A percentile compares a stretch with the other conserved stretches of the same genome.
These are phyloP conservation scores for Phaedon cochleariae DNA, from an alignment of 2,888 invertebrate genomes.

Conservation along the genomic window DNA sequence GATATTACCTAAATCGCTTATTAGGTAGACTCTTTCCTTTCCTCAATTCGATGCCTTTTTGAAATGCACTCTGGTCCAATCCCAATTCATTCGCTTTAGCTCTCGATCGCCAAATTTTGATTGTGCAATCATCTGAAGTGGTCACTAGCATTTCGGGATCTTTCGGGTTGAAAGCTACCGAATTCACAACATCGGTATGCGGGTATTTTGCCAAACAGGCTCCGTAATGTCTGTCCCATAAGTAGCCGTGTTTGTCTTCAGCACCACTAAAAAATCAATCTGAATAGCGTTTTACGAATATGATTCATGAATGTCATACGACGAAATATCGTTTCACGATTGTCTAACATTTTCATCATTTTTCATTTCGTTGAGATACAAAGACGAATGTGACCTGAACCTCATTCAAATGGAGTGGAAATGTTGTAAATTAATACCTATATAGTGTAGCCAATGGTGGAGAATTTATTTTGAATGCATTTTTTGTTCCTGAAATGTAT, in stretches of 20 bases:
- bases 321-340: no score
- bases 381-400: no score
- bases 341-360: no score
- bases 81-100: slow-evolving; percentile 63
- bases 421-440: no score
- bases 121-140: slow-evolving; percentile 81
- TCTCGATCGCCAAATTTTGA: slow-evolving; percentile 71
- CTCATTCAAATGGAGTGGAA: no score
- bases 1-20: slow-evolving; percentile 36
- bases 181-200: slow-evolving; percentile 83
- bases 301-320: no score
- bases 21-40: slow-evolving; percentile 29
- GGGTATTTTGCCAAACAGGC: slow-evolving; percentile 78
- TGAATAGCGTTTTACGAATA: no score
- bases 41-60: slow-evolving; percentile 62
- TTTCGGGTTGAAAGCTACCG: slow-evolving; percentile 83
- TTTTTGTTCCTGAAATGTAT: no score
- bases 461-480: no score
- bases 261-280: slow-evolving; percentile 75
- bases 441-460: no score
- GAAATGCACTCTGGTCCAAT: slow-evolving; percentile 59
- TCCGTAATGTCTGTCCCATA: slow-evolving; percentile 88
- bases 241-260: slow-evolving; percentile 82
- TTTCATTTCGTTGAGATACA: no score
- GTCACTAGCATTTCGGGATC: slow-evolving; percentile 85